Evolutionary conservation across 2,888 invertebrate species (phyloP).

Genomic region (Apodemia zela): DNA sequence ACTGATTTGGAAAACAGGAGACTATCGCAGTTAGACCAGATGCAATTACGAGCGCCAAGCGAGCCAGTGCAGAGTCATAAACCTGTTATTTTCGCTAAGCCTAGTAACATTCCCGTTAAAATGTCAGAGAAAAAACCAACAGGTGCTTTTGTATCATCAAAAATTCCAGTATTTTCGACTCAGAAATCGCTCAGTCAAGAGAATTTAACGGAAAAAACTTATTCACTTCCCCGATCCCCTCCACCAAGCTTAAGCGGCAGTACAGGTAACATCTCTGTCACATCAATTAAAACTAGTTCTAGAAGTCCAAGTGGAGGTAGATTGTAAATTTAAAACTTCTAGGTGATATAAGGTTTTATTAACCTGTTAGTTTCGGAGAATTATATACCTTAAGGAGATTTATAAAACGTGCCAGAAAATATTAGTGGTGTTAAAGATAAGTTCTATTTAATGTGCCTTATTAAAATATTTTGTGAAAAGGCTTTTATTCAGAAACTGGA

Average conservation of each 20-base stretch:
- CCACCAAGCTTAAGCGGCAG: constrained; percentile 60
- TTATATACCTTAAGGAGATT: constrained; percentile 7
- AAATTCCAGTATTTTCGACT: constrained; percentile 73
- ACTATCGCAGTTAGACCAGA: constrained; percentile 77
- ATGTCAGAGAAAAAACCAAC: constrained; percentile 56
- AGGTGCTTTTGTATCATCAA: constrained; percentile 60
- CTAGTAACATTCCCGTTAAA: constrained; percentile 73
- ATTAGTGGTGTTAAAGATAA: constrained; percentile 8
- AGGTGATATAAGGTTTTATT: constrained; percentile 13
- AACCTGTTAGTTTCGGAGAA: constrained; percentile 11
- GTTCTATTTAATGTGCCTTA: constrained; percentile 12
- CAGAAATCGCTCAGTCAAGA: constrained; percentile 75
- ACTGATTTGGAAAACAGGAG: constrained; percentile 78
- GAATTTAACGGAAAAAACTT: constrained; percentile 63
- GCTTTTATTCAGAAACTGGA: neutral
- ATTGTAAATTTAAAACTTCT: constrained; percentile 19
- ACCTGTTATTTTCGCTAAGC: constrained; percentile 64
- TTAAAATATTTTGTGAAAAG: neutral
- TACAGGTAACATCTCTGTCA: constrained; percentile 77
- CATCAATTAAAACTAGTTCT: constrained; percentile 83
- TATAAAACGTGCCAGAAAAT: constrained; percentile 8
- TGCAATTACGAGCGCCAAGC: constrained; percentile 50
- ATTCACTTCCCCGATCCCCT: constrained; percentile 64
- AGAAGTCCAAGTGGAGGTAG: constrained; percentile 75
- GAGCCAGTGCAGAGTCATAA: constrained; percentile 48